Percentiles rank a stretch among this genome's conserved stretches.
phyloP scores from a whole-genome alignment of 2,797 vertebrate genomes.

The Hapalemur alaotrensis region DNA sequence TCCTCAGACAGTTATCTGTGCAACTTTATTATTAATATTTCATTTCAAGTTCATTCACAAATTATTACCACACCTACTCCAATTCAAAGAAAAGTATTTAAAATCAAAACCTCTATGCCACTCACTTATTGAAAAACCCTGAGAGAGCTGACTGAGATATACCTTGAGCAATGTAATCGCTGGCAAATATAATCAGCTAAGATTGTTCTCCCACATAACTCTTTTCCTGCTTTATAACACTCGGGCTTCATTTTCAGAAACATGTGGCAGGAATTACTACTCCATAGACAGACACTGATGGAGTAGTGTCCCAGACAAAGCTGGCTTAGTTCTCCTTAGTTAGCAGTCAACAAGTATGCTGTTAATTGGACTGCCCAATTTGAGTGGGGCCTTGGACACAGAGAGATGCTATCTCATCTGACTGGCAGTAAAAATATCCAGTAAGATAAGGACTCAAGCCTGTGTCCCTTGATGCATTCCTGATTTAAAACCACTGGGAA shows the following conservation, averaged over 20 bases:
- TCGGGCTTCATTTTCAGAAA: background rate
- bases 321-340: background rate
- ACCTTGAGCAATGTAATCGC: background rate
- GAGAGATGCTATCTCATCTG: conserved; percentile 19
- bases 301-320: background rate
- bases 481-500: conserved; percentile 45
- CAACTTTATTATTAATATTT: background rate
- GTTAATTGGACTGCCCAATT: background rate
- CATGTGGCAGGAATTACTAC: background rate
- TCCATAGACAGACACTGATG: background rate
- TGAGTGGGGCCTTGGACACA: background rate
- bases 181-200: background rate
- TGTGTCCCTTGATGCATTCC: background rate
- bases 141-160: background rate
- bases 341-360: background rate
- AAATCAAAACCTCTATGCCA: background rate
- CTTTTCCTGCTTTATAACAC: background rate
- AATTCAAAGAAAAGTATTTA: conserved; percentile 7
- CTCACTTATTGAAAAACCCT: background rate
- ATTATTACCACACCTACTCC: background rate
- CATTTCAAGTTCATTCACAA: background rate
- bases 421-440: conserved; percentile 46
- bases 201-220: background rate
- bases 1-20: background rate
- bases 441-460: conserved; percentile 23